Evolutionary conservation across 2,888 invertebrate genomes (phyloP).

Genomic region (Physocephala rufipes): DNA sequence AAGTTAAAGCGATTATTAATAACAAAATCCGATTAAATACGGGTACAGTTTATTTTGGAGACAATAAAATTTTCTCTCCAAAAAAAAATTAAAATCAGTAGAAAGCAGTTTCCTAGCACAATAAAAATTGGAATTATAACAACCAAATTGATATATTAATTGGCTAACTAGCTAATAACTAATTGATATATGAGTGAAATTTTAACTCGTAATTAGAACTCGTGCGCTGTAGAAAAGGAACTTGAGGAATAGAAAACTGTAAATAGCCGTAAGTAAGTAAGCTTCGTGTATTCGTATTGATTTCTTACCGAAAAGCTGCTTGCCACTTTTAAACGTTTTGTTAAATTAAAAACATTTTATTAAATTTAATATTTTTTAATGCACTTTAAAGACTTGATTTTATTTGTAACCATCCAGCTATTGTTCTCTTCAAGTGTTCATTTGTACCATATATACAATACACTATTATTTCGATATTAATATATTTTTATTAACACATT

Average conservation of each 20-base stretch:
- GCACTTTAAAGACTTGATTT: neutral
- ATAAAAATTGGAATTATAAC: too few relatives aligned
- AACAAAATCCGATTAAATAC: neutral
- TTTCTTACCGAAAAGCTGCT: neutral
- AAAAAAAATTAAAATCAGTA: neutral
- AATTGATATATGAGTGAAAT: too few relatives aligned
- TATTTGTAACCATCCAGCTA: neutral
- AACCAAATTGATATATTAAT: too few relatives aligned
- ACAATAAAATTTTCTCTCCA: too few relatives aligned
- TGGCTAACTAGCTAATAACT: too few relatives aligned
- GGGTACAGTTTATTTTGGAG: neutral
- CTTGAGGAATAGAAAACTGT: neutral
- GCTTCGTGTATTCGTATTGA: neutral
- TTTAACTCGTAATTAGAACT: too few relatives aligned
- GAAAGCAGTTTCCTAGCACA: neutral
- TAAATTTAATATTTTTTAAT: too few relatives aligned
- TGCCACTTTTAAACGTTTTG: too few relatives aligned
- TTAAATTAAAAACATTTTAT: too few relatives aligned
- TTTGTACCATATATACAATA: neutral
- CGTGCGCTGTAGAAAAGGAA: too few relatives aligned
- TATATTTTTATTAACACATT: neutral
- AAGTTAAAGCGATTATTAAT: neutral
- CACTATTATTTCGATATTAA: neutral
- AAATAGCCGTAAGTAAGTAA: too few relatives aligned
- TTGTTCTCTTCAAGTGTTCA: neutral